A percentile compares a stretch with the other conserved stretches of the same genome.
These are phyloP conservation scores for Pedetes capensis DNA, from an alignment of 2,113 vertebrate species.

Conservation along the genomic window DNA sequence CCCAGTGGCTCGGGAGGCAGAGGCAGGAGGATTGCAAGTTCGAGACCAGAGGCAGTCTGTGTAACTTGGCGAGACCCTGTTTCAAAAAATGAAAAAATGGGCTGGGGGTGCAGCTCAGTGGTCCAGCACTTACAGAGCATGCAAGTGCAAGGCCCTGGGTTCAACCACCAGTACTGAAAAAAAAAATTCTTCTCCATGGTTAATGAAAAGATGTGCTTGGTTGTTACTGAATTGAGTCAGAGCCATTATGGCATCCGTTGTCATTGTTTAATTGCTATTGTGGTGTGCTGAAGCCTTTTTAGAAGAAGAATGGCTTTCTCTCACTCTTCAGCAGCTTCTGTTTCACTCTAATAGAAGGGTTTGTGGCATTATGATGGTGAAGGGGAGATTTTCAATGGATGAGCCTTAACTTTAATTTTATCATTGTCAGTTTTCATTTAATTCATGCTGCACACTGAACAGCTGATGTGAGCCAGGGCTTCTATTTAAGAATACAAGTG, in stretches of 20 bases:
- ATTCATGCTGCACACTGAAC: background rate
- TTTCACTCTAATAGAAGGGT: background rate
- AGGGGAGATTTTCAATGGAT: background rate
- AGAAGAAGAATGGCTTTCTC: background rate
- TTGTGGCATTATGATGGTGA: rapidly evolving
- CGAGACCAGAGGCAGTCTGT: too few species aligned
- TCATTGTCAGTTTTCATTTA: background rate
- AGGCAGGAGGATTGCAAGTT: too few species aligned
- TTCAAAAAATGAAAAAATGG: too few species aligned
- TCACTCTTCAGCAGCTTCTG: background rate
- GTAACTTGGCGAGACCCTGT: too few species aligned
- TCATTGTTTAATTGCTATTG: background rate
- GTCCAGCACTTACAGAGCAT: too few species aligned
- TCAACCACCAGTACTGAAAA: too few species aligned
- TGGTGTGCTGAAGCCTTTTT: background rate
- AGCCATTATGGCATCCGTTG: background rate
- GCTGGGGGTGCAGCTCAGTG: too few species aligned
- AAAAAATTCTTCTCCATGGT: background rate
- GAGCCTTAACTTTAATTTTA: background rate
- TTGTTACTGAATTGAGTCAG: background rate
- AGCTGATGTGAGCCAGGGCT: background rate
- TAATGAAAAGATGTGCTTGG: background rate
- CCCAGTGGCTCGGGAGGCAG: too few species aligned
- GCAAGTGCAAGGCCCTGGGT: too few species aligned
- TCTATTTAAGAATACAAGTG: slow-evolving; percentile 53